phyloP scores from a whole-genome alignment of 1,140 invertebrate species.

The Drosophila chauvacae region DNA sequence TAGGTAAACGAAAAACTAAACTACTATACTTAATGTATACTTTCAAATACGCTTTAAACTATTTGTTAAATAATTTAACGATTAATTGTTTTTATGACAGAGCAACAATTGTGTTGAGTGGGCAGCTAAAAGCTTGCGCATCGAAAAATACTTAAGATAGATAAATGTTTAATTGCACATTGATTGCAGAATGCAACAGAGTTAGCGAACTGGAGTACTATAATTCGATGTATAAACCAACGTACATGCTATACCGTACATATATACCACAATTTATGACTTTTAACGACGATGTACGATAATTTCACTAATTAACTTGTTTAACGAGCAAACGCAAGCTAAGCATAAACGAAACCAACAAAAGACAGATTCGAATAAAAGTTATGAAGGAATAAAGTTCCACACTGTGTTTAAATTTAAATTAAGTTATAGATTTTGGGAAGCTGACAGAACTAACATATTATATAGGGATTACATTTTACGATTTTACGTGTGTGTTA shows the following conservation, averaged over 20 bases:
- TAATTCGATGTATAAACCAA: slow-evolving; percentile 61
- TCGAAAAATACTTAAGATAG: slow-evolving; percentile 39
- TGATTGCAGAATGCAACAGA: slow-evolving; percentile 39
- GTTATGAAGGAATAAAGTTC: slow-evolving; percentile 45
- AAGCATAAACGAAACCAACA: slow-evolving; percentile 56
- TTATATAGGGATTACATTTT: background rate
- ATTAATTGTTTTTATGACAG: slow-evolving; percentile 62
- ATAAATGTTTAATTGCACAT: slow-evolving; percentile 65
- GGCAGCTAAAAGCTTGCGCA: slow-evolving; percentile 69
- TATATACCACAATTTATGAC: slow-evolving; percentile 49
- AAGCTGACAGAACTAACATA: background rate
- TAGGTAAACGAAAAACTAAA: slow-evolving; percentile 54
- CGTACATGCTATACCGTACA: slow-evolving; percentile 40
- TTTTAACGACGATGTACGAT: slow-evolving; percentile 59
- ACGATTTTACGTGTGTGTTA: background rate
- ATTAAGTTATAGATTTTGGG: too few species aligned
- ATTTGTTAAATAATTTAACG: slow-evolving; percentile 73
- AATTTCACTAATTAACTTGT: slow-evolving; percentile 74
- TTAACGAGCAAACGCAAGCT: slow-evolving; percentile 63
- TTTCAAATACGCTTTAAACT: slow-evolving; percentile 69
- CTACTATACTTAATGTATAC: slow-evolving; percentile 60
- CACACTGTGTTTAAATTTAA: background rate
- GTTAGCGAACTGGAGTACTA: slow-evolving; percentile 36
- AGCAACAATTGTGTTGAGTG: slow-evolving; percentile 62
- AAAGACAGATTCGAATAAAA: slow-evolving; percentile 78